Conservation (phyloP, 2,113 vertebrate genomes). For the Elgaria multicarinata region DNA sequence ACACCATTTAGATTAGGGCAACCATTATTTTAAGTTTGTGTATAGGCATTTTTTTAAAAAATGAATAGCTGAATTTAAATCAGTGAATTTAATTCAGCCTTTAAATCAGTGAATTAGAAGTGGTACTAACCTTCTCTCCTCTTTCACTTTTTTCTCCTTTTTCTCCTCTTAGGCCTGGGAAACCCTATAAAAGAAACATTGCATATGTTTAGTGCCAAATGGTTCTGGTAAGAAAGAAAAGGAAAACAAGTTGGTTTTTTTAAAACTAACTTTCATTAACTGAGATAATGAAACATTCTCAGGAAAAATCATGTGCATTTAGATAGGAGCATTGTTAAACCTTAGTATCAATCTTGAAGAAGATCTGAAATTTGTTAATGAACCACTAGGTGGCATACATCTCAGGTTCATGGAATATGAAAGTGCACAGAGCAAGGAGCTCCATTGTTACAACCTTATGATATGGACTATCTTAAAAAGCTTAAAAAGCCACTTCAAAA, state of each 20-base stretch:
- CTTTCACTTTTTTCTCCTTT: slow-evolving; percentile 89
- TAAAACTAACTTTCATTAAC: neutral
- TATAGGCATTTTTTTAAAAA: neutral
- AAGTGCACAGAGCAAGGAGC: neutral
- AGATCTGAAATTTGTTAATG: neutral
- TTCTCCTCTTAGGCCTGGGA: slow-evolving; percentile 91
- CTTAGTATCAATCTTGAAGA: neutral
- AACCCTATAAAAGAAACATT: slow-evolving; percentile 82
- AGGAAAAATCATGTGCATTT: slow-evolving; percentile 18
- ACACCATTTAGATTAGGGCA: neutral
- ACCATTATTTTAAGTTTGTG: neutral
- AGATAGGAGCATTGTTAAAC: neutral
- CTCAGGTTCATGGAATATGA: neutral
- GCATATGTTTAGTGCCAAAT: neutral
- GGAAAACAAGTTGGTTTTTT: neutral
- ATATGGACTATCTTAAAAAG: too few relatives aligned
- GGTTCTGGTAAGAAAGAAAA: neutral
- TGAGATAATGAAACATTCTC: neutral
- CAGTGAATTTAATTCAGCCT: neutral
- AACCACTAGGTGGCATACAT: neutral
- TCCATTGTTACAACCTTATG: neutral
- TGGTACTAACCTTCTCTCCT: slow-evolving; percentile 88
- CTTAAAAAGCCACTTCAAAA: neutral
- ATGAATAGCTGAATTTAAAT: neutral
- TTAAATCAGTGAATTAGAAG: neutral